A percentile compares a stretch with the other conserved stretches of the same genome.
Evolutionary conservation across 2,113 vertebrate genomes (phyloP).

Genomic region (Chaetorhynchus papuensis): DNA sequence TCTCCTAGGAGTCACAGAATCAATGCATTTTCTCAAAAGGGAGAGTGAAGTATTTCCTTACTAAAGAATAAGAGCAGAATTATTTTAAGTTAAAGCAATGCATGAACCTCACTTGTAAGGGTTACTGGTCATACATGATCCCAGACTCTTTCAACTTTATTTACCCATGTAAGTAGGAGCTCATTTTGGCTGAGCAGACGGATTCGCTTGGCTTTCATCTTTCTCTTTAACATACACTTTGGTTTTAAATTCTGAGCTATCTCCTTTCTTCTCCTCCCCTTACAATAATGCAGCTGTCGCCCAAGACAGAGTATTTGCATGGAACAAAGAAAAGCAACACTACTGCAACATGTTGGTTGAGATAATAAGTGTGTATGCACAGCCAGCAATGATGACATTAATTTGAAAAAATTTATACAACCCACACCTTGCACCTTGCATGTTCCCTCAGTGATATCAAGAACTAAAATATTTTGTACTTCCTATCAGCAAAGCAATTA

Average conservation of each 20-base stretch:
- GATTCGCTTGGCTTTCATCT: neutral
- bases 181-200: neutral
- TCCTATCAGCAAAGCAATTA: neutral
- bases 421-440: neutral
- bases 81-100: neutral
- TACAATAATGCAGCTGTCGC: neutral
- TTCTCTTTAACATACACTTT: neutral
- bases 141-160: neutral
- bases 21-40: neutral
- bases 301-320: neutral
- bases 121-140: neutral
- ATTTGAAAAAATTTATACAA: neutral
- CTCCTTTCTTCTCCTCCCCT: neutral
- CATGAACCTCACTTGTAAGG: neutral
- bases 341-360: neutral
- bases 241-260: neutral
- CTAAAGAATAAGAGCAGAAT: neutral
- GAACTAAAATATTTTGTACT: neutral
- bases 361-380: neutral
- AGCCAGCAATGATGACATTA: neutral
- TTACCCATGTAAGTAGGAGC: neutral
- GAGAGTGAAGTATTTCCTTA: neutral
- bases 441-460: neutral
- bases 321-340: neutral
- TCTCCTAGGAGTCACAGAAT: neutral